Conservation (phyloP, 2,113 vertebrate genomes). For the Psittacara wagleri region DNA sequence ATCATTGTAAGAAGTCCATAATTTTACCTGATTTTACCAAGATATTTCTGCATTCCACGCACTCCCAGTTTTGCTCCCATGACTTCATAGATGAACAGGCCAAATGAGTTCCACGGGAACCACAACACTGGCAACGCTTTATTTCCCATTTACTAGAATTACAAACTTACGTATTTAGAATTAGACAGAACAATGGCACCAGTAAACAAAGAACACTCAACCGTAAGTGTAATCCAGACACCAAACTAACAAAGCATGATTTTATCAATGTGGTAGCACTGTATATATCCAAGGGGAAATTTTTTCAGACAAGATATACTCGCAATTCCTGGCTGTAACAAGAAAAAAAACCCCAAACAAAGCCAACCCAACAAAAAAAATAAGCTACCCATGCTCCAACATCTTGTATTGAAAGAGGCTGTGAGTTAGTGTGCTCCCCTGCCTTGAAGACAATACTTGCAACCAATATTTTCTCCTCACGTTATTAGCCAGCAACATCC, state of each 20-base stretch:
- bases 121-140: conserved; percentile 88
- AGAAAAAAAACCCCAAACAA: background rate
- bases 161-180: background rate
- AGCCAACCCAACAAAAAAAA: background rate
- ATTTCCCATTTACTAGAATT: conserved; percentile 87
- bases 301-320: background rate
- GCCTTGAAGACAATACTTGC: background rate
- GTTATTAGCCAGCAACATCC: background rate
- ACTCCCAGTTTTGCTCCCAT: conserved; percentile 86
- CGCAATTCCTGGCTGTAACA: background rate
- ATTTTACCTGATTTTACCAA: conserved; percentile 82
- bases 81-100: conserved; percentile 83
- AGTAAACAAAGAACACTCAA: background rate
- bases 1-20: background rate
- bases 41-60: conserved; percentile 83
- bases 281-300: background rate
- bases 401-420: background rate
- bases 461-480: background rate
- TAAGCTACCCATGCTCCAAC: background rate
- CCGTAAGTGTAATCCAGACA: background rate
- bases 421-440: background rate
- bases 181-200: background rate
- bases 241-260: background rate
- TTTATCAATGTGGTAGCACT: background rate
- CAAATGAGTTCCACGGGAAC: conserved; percentile 91